phyloP scores from a whole-genome alignment of 2,888 invertebrate genomes.

The Aplocera efformata region DNA sequence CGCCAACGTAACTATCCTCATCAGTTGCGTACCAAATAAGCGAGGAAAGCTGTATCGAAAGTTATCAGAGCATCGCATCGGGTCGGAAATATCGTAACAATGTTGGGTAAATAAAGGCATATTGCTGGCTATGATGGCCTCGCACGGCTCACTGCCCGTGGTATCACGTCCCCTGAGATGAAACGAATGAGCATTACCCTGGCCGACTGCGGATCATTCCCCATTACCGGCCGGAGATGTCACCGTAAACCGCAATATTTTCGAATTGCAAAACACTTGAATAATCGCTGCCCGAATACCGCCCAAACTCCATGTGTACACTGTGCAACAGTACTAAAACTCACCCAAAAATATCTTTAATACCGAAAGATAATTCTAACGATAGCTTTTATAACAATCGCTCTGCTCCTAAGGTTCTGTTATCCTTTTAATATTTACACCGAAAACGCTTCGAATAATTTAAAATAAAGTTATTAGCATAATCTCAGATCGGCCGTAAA shows the following conservation, averaged over 20 bases:
- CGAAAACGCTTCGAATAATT: conserved; percentile 18
- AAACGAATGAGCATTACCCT: conserved; percentile 58
- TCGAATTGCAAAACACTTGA: conserved; percentile 22
- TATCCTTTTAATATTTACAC: conserved; percentile 20
- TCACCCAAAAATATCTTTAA: no score
- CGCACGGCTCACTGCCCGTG: conserved; percentile 42
- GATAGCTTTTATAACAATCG: neutral
- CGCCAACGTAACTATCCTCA: conserved; percentile 38
- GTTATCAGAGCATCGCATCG: conserved; percentile 52
- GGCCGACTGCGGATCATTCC: conserved; percentile 48
- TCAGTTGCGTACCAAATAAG: conserved; percentile 39
- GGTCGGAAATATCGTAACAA: conserved; percentile 55
- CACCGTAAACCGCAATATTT: conserved; percentile 31
- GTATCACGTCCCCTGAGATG: conserved; percentile 57
- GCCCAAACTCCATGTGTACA: no score
- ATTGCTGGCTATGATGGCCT: conserved; percentile 55
- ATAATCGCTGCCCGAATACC: conserved; percentile 14
- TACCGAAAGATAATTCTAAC: no score
- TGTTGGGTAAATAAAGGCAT: conserved; percentile 62
- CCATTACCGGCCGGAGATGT: conserved; percentile 33
- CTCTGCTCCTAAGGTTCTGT: conserved; percentile 5
- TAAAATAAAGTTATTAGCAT: conserved; percentile 23
- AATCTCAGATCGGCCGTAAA: conserved; percentile 28
- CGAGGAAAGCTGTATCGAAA: conserved; percentile 45
- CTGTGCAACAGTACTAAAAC: no score